Conservation (phyloP, 1,140 invertebrate species). For the Drosophila lacteicornis region DNA sequence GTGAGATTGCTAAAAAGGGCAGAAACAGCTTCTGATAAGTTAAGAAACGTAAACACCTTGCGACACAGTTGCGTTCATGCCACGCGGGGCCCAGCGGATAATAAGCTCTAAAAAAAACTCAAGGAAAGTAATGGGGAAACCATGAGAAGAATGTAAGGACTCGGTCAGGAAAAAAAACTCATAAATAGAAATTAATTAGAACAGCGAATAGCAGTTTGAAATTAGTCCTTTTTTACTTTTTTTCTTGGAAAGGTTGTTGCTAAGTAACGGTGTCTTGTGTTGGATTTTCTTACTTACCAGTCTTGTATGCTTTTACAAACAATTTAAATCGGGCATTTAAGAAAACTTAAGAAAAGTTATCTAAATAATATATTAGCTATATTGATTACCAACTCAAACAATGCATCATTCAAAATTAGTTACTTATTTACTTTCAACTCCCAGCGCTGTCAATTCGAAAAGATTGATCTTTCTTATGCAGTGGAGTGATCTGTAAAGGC, state of each 20-base stretch:
- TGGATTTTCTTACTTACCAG: no score
- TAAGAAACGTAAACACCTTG: conserved; percentile 71
- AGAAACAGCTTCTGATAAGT: conserved; percentile 63
- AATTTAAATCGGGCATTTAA: not conserved
- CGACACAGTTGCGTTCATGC: conserved; percentile 57
- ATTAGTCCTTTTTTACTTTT: conserved; percentile 5
- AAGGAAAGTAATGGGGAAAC: conserved; percentile 3
- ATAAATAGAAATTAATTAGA: conserved; percentile 53
- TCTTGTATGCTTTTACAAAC: not conserved
- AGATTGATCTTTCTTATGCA: no score
- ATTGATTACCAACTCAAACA: no score
- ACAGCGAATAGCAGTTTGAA: not conserved
- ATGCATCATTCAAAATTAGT: no score
- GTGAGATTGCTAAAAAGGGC: not conserved
- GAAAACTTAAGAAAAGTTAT: no score
- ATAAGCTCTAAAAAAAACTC: conserved; percentile 61
- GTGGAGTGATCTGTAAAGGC: no score
- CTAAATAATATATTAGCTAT: no score
- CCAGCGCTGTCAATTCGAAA: no score
- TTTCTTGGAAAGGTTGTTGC: not conserved
- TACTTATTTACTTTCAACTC: no score
- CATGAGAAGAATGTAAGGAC: conserved; percentile 18
- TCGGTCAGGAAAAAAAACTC: conserved; percentile 40
- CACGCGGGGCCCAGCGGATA: conserved; percentile 34
- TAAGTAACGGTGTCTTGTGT: not conserved